phyloP scores from a whole-genome alignment of 2,113 vertebrate species.

The Saccopteryx leptura region DNA sequence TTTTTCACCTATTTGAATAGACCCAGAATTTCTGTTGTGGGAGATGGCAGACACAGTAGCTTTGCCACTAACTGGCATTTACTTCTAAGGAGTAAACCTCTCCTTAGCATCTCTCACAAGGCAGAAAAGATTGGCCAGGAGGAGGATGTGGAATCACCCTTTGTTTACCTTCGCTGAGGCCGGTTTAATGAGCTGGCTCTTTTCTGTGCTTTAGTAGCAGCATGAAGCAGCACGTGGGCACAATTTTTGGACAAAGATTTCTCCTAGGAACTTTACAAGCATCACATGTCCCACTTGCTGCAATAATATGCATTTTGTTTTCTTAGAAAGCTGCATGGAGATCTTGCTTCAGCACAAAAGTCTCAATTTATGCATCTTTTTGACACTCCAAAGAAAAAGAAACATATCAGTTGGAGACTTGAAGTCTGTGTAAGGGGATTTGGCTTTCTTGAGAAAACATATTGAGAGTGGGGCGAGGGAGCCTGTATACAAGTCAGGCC shows the following conservation, averaged over 20 bases:
- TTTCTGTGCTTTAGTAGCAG: neutral
- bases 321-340: conserved; percentile 48
- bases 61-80: neutral
- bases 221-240: conserved; percentile 41
- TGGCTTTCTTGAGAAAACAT: neutral
- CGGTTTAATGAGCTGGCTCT: conserved; percentile 55
- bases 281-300: conserved; percentile 60
- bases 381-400: neutral
- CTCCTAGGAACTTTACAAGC: conserved; percentile 62
- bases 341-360: conserved; percentile 39
- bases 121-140: neutral
- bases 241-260: conserved; percentile 48
- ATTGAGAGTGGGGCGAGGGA: neutral
- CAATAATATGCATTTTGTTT: conserved; percentile 16
- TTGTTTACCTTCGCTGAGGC: neutral
- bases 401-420: neutral
- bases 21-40: neutral
- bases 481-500: neutral
- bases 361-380: conserved; percentile 43
- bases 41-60: neutral
- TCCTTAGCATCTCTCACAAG: neutral
- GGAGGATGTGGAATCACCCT: neutral
- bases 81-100: neutral
- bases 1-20: conserved; percentile 34
- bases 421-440: neutral